Evolutionary conservation across 92 coral and sea anemone genomes (phyloP), one percentile per base, ranked within the genome.

Genomic region (Anthopleura xanthogrammica): DNA sequence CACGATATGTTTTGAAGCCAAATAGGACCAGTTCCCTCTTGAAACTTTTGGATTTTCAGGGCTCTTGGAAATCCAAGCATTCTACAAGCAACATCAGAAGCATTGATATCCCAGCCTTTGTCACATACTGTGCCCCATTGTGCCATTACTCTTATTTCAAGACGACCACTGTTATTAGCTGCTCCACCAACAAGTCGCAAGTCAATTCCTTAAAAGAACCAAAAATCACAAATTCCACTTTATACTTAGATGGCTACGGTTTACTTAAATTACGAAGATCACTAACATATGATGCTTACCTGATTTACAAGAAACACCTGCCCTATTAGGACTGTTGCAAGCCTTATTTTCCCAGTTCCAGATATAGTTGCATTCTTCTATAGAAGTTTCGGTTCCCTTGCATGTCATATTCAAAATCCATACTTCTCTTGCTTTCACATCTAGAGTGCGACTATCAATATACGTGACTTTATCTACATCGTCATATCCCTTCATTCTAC

Each of bases 111-210:
- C 90, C 90, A 87, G 36, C 90, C 83, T 13, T 12, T 50, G 52
- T 87, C 83, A 42, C 84, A 79, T 29, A 87, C 78, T 77, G 90
- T 82, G 42, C 90, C 90, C 90, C 90, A 87, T 58, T 77, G 7
- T 19, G 84, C 90, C 1, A 72, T 65, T 5, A 68, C 57, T 22
- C 23, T 56, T 39, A 87, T 86, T 24, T 87, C 90, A 39, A 87
- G 66, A 12, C 90, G 86, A 57, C 90, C 90, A 46, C 83, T 83
- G 50, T 55, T 41, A 40, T 79, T 29, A 46, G 19, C 23, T 7
- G 60, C 70, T 57, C 90, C 65, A 1, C 79, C 90, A 70, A 82
- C 83, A 24, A 87, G 90, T 60, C 87, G 74, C 48, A 83, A 76
- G 36, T 56, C 29, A 0, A 11, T 0, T 22, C 6, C 60, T 56